phyloP scores from a whole-genome alignment of 1,140 invertebrate species.

The Marisa cornuarietis region DNA sequence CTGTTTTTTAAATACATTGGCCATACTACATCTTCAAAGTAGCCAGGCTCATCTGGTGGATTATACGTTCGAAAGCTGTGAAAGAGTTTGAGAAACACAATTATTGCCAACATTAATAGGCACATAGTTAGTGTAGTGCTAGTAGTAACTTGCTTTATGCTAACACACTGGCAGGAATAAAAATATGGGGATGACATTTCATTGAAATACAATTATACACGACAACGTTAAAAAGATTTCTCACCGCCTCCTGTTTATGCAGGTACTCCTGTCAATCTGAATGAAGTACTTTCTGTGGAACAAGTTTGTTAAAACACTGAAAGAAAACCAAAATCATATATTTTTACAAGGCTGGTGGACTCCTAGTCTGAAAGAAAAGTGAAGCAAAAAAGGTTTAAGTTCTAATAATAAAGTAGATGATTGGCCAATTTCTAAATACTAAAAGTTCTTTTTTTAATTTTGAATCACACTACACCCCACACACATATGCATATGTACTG shows the following conservation, averaged over 20 bases:
- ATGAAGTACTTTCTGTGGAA: constrained; percentile 61
- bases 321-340: constrained; percentile 26
- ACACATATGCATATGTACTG: too few relatives aligned
- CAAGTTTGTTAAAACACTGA: constrained; percentile 42
- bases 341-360: background rate
- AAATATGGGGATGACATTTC: background rate
- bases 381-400: too few relatives aligned
- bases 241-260: constrained; percentile 50
- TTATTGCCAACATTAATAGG: background rate
- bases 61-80: constrained; percentile 50
- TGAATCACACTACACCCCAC: too few relatives aligned
- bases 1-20: constrained; percentile 58
- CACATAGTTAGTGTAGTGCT: background rate
- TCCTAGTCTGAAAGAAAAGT: background rate
- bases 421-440: too few relatives aligned
- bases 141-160: background rate
- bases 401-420: too few relatives aligned
- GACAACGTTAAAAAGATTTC: constrained; percentile 1
- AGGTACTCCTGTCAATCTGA: constrained; percentile 47
- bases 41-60: constrained; percentile 60
- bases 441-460: too few relatives aligned
- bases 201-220: background rate
- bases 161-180: background rate
- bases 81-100: background rate
- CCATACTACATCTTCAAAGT: constrained; percentile 65